Conservation (phyloP, 2,113 vertebrate genomes). For the Gasterosteus nipponicus region DNA sequence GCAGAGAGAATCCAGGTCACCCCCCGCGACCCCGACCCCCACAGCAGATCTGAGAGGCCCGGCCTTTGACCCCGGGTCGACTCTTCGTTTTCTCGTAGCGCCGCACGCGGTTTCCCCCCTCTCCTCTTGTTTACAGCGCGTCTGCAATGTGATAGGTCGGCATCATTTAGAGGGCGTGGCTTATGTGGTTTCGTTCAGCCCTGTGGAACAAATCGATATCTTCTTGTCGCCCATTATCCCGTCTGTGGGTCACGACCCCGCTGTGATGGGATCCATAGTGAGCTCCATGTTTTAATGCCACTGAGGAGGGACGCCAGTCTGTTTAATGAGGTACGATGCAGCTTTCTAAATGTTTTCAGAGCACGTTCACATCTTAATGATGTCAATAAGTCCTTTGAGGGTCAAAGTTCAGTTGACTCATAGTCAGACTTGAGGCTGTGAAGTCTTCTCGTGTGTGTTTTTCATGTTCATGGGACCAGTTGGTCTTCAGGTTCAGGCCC, state of each 20-base stretch:
- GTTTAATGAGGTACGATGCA: neutral
- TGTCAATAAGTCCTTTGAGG: neutral
- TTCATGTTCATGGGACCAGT: too few relatives aligned
- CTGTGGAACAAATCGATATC: neutral
- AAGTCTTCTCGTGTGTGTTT: too few relatives aligned
- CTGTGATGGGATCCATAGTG: too few relatives aligned
- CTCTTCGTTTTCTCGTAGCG: too few relatives aligned
- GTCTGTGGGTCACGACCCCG: neutral
- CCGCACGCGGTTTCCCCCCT: too few relatives aligned
- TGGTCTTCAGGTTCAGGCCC: too few relatives aligned
- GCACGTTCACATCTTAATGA: too few relatives aligned
- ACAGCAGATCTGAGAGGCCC: neutral
- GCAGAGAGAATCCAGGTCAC: constrained; percentile 46
- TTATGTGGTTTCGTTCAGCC: neutral
- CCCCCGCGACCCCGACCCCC: constrained; percentile 6
- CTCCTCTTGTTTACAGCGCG: neutral
- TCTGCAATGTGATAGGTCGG: neutral
- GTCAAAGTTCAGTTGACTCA: neutral
- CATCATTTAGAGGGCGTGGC: neutral
- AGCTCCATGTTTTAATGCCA: neutral
- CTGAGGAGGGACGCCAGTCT: neutral
- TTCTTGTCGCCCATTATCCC: neutral
- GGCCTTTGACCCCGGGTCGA: neutral
- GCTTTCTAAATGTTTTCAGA: neutral
- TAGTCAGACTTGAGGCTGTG: too few relatives aligned